Evolutionary conservation across 1,140 invertebrate genomes (phyloP), one percentile per base, ranked within the genome.

Genomic region (Nephotettix cincticeps): DNA sequence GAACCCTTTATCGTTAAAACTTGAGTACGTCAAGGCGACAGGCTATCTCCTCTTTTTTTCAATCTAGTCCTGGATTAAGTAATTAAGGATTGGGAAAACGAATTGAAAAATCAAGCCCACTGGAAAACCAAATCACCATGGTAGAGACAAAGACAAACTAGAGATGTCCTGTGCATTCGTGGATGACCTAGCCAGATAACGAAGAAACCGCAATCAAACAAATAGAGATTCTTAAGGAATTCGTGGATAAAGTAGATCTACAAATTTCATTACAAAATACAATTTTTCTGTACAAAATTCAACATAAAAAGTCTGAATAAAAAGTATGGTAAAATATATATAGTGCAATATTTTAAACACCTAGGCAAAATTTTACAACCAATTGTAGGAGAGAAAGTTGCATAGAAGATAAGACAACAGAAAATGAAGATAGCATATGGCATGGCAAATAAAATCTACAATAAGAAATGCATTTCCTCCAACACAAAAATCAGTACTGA

Each of bases 151-250:
- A 68, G 25, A 25, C n/a, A 47, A 68, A 17, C 45, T 45, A 45
- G 13, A 45, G 47, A 47, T 45, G 21, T 68, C 36, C 28, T 68
- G 66, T 40, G 36, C 66, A 11, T 68, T 47, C 66, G 40, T 43
- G 3, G 56, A 36, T 36, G 32, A 36, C 32, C 32, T 36, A 36
- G 4, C 32, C 32, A 36, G 51, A 69, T 28, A 47, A 36, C 27
- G 68, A 61, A 30, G 28, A 11, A 19, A 61, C 47, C 1, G 68
- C 30, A n/a, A 61, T 69, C 54, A 58, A 28, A 19, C 54, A 58
- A 28, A 19, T 69, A 21, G 68, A 69, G 32, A 69, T 29, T 17
- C 51, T 69, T 54, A 69, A 61, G 21, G 68, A 69, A 69, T 30
- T 23, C 36, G 68, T 51, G 3, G 68, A 25, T 58, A 69, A 69